phyloP scores from a whole-genome alignment of 2,888 invertebrate genomes.

The Nymphalis polychloros region DNA sequence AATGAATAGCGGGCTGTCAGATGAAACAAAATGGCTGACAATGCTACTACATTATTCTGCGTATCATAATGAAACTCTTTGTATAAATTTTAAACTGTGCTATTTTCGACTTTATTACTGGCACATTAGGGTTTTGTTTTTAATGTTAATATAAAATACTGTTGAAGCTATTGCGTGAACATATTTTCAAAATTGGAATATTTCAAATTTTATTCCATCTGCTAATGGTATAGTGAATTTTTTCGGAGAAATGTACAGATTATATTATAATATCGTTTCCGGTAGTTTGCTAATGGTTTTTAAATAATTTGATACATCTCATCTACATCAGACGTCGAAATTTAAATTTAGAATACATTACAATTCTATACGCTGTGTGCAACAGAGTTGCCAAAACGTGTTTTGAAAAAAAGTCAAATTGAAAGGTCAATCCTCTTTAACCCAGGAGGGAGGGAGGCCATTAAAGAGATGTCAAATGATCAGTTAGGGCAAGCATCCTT shows the following conservation, averaged over 20 bases:
- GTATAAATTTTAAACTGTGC: neutral
- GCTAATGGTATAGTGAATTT: neutral
- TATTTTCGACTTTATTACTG: neutral
- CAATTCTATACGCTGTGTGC: constrained; percentile 24
- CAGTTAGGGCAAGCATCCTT: constrained; percentile 21
- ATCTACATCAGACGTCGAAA: constrained; percentile 9
- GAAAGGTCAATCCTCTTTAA: constrained; percentile 39
- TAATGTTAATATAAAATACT: neutral
- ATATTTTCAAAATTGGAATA: constrained; percentile 26
- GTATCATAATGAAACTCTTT: constrained; percentile 21
- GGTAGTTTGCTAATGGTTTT: neutral
- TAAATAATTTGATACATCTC: neutral
- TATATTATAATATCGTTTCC: neutral
- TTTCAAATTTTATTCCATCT: constrained; percentile 12
- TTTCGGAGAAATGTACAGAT: neutral
- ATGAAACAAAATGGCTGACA: constrained; percentile 34
- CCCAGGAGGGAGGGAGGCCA: constrained; percentile 34
- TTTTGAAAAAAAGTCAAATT: constrained; percentile 31
- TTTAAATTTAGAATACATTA: constrained; percentile 30
- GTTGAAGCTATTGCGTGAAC: constrained; percentile 20
- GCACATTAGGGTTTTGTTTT: neutral
- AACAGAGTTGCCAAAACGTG: constrained; percentile 31
- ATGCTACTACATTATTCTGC: constrained; percentile 32
- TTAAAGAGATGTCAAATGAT: constrained; percentile 33
- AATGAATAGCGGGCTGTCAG: constrained; percentile 35